Conservation (phyloP, 1,140 invertebrate species). For the Zaprionus nigranus region DNA sequence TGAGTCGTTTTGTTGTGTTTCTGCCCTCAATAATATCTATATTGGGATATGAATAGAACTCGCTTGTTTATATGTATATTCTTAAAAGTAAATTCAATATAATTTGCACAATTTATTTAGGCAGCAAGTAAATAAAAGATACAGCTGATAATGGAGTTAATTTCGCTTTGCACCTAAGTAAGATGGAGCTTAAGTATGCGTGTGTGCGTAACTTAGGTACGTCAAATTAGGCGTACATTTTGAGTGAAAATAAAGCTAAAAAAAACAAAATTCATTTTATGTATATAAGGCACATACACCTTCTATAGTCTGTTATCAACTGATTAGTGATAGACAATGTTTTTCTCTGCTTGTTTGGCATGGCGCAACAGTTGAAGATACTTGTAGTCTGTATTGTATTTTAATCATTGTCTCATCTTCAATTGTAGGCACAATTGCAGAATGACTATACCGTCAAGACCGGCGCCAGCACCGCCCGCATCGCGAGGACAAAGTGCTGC, state of each 20-base stretch:
- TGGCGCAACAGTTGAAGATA: background rate
- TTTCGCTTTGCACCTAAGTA: background rate
- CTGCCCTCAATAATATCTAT: background rate
- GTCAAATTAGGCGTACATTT: conserved; percentile 4
- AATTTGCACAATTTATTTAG: background rate
- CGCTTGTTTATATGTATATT: background rate
- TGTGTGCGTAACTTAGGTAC: background rate
- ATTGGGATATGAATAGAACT: background rate
- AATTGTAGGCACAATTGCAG: conserved; percentile 31
- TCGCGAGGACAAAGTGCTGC: conserved; percentile 69
- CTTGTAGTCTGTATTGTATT: background rate
- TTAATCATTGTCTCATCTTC: conserved; percentile 3
- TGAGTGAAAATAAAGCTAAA: background rate
- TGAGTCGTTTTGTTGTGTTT: background rate
- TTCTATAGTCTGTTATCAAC: background rate
- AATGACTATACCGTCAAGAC: conserved; percentile 83
- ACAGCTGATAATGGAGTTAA: background rate
- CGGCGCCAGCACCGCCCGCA: conserved; percentile 82
- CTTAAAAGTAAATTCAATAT: background rate
- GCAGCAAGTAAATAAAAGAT: background rate
- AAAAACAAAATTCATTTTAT: background rate
- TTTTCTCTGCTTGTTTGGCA: background rate
- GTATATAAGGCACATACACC: background rate
- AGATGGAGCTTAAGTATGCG: background rate
- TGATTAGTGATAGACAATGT: background rate